Percentiles rank a stretch among this genome's conserved stretches.
phyloP scores from a whole-genome alignment of 2,888 invertebrate species.

The Drosophila falleni region DNA sequence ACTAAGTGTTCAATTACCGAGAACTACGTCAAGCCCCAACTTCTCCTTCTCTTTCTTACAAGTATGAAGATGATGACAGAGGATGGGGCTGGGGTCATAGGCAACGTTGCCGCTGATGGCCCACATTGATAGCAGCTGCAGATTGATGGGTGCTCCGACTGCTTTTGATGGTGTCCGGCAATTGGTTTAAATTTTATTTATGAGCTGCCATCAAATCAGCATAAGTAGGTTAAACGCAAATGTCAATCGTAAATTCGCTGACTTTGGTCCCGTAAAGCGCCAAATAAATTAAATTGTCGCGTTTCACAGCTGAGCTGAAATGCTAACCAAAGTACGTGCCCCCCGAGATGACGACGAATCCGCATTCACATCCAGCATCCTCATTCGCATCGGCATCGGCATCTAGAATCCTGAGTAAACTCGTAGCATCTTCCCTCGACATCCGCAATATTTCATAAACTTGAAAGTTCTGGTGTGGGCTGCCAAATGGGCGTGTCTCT shows the following conservation, averaged over 20 bases:
- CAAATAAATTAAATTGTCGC: constrained; percentile 80
- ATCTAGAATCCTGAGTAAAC: constrained; percentile 14
- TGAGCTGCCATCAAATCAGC: constrained; percentile 83
- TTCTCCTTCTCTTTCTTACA: not conserved
- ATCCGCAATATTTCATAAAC: constrained; percentile 72
- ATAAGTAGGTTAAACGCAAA: constrained; percentile 84
- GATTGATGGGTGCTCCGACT: constrained; percentile 62
- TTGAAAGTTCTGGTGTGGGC: constrained; percentile 21
- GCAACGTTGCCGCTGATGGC: constrained; percentile 52
- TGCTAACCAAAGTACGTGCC: constrained; percentile 76
- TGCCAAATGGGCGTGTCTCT: constrained; percentile 5
- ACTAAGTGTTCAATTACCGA: constrained; percentile 77
- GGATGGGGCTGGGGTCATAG: constrained; percentile 8
- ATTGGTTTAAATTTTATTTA: constrained; percentile 83
- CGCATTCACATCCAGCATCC: constrained; percentile 5
- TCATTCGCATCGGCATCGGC: constrained; percentile 13
- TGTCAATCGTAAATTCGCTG: constrained; percentile 82
- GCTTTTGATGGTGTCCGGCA: constrained; percentile 57
- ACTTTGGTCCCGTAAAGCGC: constrained; percentile 68
- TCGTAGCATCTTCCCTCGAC: not conserved
- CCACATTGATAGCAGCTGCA: constrained; percentile 77
- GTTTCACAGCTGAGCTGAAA: constrained; percentile 78
- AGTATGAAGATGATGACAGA: constrained; percentile 40
- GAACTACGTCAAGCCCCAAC: constrained; percentile 29
- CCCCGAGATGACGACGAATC: constrained; percentile 7